A percentile compares a stretch with the other conserved stretches of the same genome.
Evolutionary conservation across 2,888 invertebrate genomes (phyloP).

Genomic region (Coleophora deauratella): DNA sequence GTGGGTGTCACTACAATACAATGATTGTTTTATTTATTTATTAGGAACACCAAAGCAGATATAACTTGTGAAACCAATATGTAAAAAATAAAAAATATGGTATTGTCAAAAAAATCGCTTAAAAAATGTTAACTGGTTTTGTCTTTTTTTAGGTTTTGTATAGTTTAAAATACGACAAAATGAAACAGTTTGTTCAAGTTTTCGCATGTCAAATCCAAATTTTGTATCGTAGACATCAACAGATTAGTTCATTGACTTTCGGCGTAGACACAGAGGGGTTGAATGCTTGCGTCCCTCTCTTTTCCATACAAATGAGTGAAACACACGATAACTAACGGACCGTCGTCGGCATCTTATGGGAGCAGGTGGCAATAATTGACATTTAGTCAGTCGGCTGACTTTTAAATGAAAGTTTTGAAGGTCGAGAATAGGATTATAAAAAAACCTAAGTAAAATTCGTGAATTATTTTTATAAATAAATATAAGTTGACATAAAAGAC

Average conservation of each 20-base stretch:
- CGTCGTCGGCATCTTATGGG: conserved; percentile 52
- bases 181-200: conserved; percentile 11
- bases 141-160: too few relatives aligned
- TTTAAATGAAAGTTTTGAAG: conserved; percentile 69
- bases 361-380: conserved; percentile 64
- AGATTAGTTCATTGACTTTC: conserved; percentile 70
- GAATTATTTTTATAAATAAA: too few relatives aligned
- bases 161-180: background rate
- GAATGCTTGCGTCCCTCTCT: conserved; percentile 26
- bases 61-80: too few relatives aligned
- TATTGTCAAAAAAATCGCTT: too few relatives aligned
- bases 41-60: too few relatives aligned
- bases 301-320: conserved; percentile 26
- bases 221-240: conserved; percentile 36
- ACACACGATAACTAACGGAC: conserved; percentile 40
- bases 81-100: too few relatives aligned
- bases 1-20: too few relatives aligned
- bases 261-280: conserved; percentile 46
- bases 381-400: conserved; percentile 44
- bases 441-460: too few relatives aligned
- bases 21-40: too few relatives aligned
- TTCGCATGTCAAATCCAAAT: conserved; percentile 29
- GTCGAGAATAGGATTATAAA: too few relatives aligned
- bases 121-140: too few relatives aligned
- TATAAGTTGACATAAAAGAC: too few relatives aligned